Evolutionary conservation across 2,797 vertebrate species (phyloP).

Genomic region (Chiloscyllium punctatum): DNA sequence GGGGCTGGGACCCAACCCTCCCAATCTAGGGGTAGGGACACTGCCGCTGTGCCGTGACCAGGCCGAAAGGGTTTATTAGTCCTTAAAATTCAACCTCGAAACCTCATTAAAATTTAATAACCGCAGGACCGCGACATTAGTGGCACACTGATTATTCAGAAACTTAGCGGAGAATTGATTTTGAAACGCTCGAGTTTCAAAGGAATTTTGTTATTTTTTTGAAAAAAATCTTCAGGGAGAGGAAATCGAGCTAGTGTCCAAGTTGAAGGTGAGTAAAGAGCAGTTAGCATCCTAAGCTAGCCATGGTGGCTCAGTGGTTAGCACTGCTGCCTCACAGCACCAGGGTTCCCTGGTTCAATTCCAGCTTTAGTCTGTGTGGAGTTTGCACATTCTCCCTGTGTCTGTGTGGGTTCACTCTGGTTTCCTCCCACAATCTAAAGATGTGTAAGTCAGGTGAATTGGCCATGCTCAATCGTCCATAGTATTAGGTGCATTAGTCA

Average conservation of each 20-base stretch:
- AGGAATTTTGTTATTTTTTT: not conserved
- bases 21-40: too few species aligned
- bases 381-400: too few species aligned
- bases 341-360: too few species aligned
- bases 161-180: conserved; percentile 22
- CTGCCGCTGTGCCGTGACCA: too few species aligned
- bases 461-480: too few species aligned
- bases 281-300: not conserved
- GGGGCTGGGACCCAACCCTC: too few species aligned
- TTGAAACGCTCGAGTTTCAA: not conserved
- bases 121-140: not conserved
- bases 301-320: too few species aligned
- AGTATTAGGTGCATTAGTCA: not conserved
- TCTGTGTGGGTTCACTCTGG: too few species aligned
- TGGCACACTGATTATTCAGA: not conserved
- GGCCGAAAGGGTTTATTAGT: not conserved
- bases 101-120: conserved; percentile 16
- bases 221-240: not conserved
- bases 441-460: too few species aligned
- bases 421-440: too few species aligned
- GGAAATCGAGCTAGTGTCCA: not conserved
- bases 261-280: not conserved
- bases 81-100: not conserved
- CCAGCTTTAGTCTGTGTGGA: too few species aligned
- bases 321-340: too few species aligned